Percentiles rank a stretch among this genome's conserved stretches.
Evolutionary conservation across 2,797 vertebrate genomes (phyloP).

Genomic region (Scomberomorus guttatus): DNA sequence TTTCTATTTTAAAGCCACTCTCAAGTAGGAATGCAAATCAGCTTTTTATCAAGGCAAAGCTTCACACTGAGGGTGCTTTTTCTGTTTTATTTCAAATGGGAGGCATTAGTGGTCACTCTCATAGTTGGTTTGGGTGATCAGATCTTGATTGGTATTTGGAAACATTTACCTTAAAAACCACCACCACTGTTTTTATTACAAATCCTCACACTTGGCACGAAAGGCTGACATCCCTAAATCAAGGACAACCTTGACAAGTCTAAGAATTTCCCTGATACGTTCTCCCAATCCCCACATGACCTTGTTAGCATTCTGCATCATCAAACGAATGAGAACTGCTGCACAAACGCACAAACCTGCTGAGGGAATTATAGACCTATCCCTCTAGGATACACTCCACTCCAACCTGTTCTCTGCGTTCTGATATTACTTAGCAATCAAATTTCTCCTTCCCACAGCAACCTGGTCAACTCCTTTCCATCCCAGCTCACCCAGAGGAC

Average conservation of each 20-base stretch:
- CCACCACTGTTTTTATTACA: too few species aligned
- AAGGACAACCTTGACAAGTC: conserved; percentile 18
- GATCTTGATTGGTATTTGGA: not conserved
- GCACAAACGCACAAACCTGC: not conserved
- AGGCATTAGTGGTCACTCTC: not conserved
- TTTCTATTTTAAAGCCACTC: too few species aligned
- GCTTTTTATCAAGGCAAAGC: too few species aligned
- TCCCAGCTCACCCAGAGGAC: not conserved
- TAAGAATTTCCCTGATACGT: not conserved
- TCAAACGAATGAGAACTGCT: too few species aligned
- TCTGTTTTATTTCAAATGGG: not conserved
- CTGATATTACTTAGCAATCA: conserved; percentile 26
- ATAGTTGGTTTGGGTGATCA: not conserved
- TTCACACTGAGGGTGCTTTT: too few species aligned
- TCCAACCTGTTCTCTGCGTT: not conserved
- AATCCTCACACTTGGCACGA: not conserved
- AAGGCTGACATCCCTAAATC: not conserved
- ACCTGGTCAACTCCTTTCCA: conserved; percentile 24
- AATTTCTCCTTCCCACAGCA: conserved; percentile 10
- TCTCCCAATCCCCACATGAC: conserved; percentile 5
- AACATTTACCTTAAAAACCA: not conserved
- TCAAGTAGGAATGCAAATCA: too few species aligned
- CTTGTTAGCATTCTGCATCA: conserved; percentile 18
- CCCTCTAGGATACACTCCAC: conserved; percentile 10
- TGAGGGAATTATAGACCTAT: not conserved